Evolutionary conservation across 2,113 vertebrate species (phyloP).

Genomic region (Cyanoramphus novaezelandiae): DNA sequence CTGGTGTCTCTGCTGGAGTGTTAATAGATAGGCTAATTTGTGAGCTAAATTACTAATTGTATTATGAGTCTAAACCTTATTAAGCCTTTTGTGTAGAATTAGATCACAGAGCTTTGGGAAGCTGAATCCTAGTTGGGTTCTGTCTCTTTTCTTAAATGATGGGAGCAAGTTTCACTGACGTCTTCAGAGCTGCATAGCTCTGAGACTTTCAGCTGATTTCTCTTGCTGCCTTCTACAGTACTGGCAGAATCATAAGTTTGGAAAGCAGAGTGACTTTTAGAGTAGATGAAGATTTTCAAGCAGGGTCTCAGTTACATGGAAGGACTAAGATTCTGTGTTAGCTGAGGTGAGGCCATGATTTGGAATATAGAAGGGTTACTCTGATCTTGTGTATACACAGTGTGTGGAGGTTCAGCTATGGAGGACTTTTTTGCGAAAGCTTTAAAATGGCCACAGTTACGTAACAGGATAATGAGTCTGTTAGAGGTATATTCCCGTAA

Average conservation of each 20-base stretch:
- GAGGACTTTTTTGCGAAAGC: background rate
- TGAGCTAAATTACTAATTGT: slow-evolving; percentile 81
- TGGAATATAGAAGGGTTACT: background rate
- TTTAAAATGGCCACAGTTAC: background rate
- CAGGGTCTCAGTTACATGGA: background rate
- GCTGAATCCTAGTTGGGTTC: background rate
- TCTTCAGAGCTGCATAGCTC: background rate
- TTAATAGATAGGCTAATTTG: slow-evolving; percentile 83
- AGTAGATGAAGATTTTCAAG: background rate
- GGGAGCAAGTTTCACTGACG: background rate
- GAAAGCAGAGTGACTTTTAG: background rate
- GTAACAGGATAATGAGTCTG: background rate
- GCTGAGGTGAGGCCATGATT: background rate
- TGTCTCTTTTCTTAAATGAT: background rate
- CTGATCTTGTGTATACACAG: background rate
- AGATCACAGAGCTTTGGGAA: slow-evolving; percentile 69
- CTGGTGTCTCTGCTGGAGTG: slow-evolving; percentile 63
- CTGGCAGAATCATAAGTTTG: background rate
- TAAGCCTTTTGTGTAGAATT: slow-evolving; percentile 77
- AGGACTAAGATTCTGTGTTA: background rate
- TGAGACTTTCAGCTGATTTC: background rate
- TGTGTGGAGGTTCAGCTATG: background rate
- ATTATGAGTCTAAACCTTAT: slow-evolving; percentile 78
- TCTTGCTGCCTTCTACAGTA: background rate
- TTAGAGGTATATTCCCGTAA: background rate